phyloP scores from a whole-genome alignment of 1,140 invertebrate genomes.

The Temnothorax nylanderi region DNA sequence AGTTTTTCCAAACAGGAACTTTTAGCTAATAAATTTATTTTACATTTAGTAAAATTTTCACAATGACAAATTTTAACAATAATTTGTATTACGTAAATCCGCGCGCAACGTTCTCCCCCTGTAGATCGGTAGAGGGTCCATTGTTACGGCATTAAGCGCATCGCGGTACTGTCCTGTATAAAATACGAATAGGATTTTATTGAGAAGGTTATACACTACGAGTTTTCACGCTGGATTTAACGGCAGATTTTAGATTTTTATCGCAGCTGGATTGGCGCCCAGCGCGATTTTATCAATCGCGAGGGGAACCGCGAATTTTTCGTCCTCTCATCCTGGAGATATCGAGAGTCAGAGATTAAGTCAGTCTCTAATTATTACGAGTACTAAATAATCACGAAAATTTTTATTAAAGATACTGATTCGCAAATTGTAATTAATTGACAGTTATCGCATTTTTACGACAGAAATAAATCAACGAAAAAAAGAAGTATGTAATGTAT shows the following conservation, averaged over 20 bases:
- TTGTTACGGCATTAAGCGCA: constrained; percentile 28
- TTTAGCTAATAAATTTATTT: constrained; percentile 11
- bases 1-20: background rate
- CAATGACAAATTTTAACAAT: constrained; percentile 3
- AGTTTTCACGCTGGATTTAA: constrained; percentile 77
- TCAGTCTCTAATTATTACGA: background rate
- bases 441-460: background rate
- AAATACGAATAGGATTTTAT: constrained; percentile 73
- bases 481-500: no score
- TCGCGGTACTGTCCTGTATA: background rate
- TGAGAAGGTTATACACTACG: constrained; percentile 39
- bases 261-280: constrained; percentile 30
- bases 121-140: background rate
- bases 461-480: background rate
- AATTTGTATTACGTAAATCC: background rate
- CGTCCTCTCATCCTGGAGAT: background rate
- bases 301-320: background rate
- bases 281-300: constrained; percentile 21
- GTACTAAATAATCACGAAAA: background rate
- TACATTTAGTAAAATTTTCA: background rate
- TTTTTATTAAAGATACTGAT: background rate
- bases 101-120: background rate
- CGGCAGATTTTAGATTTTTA: constrained; percentile 66
- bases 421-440: background rate
- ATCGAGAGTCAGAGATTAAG: background rate